These are phyloP conservation scores for Eutrigla gurnardus DNA, from an alignment of 2,797 vertebrate genomes.

Conservation along the genomic window DNA sequence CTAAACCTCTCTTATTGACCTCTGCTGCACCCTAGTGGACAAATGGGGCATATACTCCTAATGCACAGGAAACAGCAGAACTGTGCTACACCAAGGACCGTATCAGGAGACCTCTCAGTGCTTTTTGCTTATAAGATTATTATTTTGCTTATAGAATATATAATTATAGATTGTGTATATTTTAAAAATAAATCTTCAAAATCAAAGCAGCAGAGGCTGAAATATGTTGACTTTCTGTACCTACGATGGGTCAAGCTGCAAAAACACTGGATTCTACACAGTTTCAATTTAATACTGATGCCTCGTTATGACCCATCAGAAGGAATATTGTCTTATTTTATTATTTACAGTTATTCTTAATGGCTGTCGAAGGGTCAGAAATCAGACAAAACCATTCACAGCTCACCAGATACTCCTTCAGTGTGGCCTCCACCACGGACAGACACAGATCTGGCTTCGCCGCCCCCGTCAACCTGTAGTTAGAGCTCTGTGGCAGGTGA, in stretches of 20 bases:
- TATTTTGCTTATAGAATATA: too few species aligned
- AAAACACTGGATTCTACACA: too few species aligned
- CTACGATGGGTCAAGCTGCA: not conserved
- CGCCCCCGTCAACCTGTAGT: too few species aligned
- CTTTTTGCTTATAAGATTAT: not conserved
- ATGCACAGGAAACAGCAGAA: not conserved
- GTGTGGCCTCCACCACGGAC: not conserved
- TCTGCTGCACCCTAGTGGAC: slow-evolving; percentile 65
- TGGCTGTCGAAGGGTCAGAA: not conserved
- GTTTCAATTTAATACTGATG: not conserved
- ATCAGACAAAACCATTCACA: not conserved
- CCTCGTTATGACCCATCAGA: not conserved
- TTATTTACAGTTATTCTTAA: not conserved
- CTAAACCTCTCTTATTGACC: slow-evolving; percentile 3
- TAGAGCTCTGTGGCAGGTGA: too few species aligned
- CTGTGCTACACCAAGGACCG: not conserved
- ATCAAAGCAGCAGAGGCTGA: not conserved
- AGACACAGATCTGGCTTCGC: not conserved
- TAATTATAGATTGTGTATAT: not conserved
- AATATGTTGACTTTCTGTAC: not conserved
- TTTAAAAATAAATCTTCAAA: not conserved
- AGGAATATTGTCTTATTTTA: not conserved
- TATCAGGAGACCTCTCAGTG: not conserved
- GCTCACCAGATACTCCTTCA: not conserved
- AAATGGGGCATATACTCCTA: slow-evolving; percentile 3